These are phyloP conservation scores for Anableps anableps DNA, from an alignment of 2,797 vertebrate species.

Conservation along the genomic window DNA sequence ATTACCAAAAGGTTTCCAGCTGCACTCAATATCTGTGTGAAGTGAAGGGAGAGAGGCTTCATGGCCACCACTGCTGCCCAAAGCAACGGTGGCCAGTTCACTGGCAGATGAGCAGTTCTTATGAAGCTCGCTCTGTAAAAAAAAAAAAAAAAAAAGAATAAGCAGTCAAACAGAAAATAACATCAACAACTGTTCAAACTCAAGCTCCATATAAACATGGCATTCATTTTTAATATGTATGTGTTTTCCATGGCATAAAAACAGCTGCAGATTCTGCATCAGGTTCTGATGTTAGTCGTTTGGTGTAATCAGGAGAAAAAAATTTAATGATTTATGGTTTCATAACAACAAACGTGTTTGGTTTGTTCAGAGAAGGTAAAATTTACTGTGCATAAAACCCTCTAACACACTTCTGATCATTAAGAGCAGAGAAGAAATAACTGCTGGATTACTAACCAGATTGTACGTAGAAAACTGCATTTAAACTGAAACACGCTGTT, in stretches of 20 bases:
- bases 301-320: background rate
- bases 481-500: background rate
- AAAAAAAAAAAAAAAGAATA: constrained; percentile 2
- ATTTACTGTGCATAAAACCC: too few species aligned
- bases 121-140: constrained; percentile 90
- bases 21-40: constrained; percentile 84
- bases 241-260: background rate
- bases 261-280: background rate
- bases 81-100: constrained; percentile 41
- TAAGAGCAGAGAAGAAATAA: too few species aligned
- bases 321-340: too few species aligned
- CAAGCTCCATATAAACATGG: background rate
- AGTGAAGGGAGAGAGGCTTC: constrained; percentile 41
- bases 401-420: too few species aligned
- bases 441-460: too few species aligned
- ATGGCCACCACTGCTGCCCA: constrained; percentile 26
- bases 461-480: background rate
- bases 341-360: too few species aligned
- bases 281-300: background rate
- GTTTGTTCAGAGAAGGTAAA: too few species aligned
- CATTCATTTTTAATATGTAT: background rate
- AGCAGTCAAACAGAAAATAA: background rate
- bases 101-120: constrained; percentile 86
- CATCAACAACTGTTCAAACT: background rate
- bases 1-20: constrained; percentile 95